Conservation (phyloP, 1,140 invertebrate species). For the Drosophila nebulosa region DNA sequence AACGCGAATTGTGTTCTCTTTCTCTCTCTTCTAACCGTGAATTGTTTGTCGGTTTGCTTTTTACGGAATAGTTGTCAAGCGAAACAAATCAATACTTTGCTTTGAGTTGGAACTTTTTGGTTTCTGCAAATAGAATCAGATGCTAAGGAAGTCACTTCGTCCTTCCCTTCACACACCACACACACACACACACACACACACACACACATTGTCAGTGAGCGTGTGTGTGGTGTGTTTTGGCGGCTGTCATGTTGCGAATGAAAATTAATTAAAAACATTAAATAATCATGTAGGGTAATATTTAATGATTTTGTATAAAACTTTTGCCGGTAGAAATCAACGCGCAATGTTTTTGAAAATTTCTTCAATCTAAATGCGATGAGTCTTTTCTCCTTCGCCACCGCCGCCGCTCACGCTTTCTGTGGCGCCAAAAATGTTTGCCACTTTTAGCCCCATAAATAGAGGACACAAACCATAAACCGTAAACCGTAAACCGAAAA, state of each 20-base stretch:
- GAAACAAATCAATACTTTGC: slow-evolving; percentile 17
- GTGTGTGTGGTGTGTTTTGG: neutral
- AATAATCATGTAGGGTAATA: neutral
- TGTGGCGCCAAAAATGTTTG: neutral
- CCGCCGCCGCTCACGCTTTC: too few species aligned
- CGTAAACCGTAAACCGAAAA: slow-evolving; percentile 3
- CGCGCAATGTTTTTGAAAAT: neutral
- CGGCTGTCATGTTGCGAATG: neutral
- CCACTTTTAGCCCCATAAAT: neutral
- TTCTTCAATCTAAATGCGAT: neutral
- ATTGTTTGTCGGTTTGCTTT: neutral
- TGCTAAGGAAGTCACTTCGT: neutral
- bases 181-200: neutral
- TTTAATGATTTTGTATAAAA: neutral
- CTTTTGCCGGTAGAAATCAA: neutral
- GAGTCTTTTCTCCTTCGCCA: too few species aligned
- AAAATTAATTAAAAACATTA: neutral
- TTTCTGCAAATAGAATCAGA: slow-evolving; percentile 11
- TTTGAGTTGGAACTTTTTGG: slow-evolving; percentile 11
- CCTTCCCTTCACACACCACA: neutral
- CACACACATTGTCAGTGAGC: neutral
- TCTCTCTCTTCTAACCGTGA: neutral
- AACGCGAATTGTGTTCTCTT: neutral
- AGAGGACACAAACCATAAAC: slow-evolving; percentile 6
- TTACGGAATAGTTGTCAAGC: neutral